A percentile compares a stretch with the other conserved stretches of the same genome.
Evolutionary conservation across 2,888 invertebrate genomes (phyloP).

Genomic region (Acronicta alni): DNA sequence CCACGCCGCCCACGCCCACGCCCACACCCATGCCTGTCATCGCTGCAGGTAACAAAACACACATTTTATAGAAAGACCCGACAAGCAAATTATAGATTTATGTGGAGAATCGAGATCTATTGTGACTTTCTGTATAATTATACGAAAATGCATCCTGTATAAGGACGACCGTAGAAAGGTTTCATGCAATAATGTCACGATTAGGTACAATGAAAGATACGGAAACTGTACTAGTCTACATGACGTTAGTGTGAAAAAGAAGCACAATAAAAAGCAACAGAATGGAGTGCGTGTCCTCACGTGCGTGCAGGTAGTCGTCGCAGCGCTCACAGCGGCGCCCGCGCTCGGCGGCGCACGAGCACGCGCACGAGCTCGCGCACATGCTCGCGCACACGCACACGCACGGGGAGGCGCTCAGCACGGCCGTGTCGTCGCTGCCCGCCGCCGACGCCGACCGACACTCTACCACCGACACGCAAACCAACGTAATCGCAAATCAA

Average conservation of each 20-base stretch:
- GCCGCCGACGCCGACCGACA: slow-evolving; percentile 65
- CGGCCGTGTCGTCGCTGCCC: slow-evolving; percentile 74
- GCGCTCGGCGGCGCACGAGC: slow-evolving; percentile 39
- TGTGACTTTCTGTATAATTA: no score
- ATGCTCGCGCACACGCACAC: no score
- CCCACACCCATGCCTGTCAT: slow-evolving; percentile 82
- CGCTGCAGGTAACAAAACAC: slow-evolving; percentile 61
- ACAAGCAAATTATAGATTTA: background rate
- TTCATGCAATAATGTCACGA: no score
- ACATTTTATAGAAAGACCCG: background rate
- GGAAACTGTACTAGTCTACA: background rate
- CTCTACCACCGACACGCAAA: slow-evolving; percentile 51
- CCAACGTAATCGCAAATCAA: slow-evolving; percentile 9
- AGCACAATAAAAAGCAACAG: slow-evolving; percentile 32
- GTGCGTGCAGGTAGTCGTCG: slow-evolving; percentile 46
- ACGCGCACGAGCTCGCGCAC: no score
- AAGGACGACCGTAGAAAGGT: no score
- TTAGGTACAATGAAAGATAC: no score
- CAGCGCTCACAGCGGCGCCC: slow-evolving; percentile 65
- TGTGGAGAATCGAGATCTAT: no score
- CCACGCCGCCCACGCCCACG: slow-evolving; percentile 67
- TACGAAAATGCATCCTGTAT: no score
- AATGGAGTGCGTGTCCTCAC: slow-evolving; percentile 48
- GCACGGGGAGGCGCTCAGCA: slow-evolving; percentile 67
- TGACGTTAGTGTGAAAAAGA: background rate